Evolutionary conservation across 2,113 vertebrate species (phyloP), one percentile per base, ranked within the genome.

Genomic region (Heterotis niloticus): DNA sequence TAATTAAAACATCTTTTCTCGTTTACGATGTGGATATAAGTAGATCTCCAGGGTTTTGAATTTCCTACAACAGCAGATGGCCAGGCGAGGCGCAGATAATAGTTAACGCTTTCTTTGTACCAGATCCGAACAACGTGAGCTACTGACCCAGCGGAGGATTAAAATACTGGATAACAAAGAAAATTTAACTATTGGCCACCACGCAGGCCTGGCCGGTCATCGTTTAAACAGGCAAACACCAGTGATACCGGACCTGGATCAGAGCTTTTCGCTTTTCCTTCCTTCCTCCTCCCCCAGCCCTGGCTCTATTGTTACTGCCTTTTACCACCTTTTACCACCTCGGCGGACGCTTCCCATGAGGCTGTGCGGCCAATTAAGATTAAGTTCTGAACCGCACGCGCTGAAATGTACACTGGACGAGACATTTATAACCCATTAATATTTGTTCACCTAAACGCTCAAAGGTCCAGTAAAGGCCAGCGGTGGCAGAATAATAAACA

Each of bases 1-100:
- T 98, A 98, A 98, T 98, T 97, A 98, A 98, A 97, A 96, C 95
- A 97, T 97, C 95, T 96, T 96, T 95, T 92, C 92, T 96, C 91
- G 91, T 96, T 96, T 95, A 95, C 93, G 93, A 94, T 94, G 93
- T 92, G 91, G 94, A 94, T 94, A 94, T 95, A 93, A 95, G 93
- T 93, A 93, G 90, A 93, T 96, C 93, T 96, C 93, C 87, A 90
- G 93, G 93, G 94, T 91, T 91, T 92, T 92, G 92, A 91, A 94
- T 93, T 93, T 92, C 92, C 92, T 92, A 91, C 93, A 92, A 94
- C 92, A 94, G 94, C 97, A 98, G 96, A 99, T 99, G 96, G 96
- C 95, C 95, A 94, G 90, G 92, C 94, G 93, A 84, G 79, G 34
- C 60, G 91, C 91, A 94, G 93, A 94, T 92, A 93, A 94, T 94